Percentiles rank a stretch among this genome's conserved stretches.
Evolutionary conservation across 2,888 invertebrate genomes (phyloP).

Genomic region (Polyommatus icarus): DNA sequence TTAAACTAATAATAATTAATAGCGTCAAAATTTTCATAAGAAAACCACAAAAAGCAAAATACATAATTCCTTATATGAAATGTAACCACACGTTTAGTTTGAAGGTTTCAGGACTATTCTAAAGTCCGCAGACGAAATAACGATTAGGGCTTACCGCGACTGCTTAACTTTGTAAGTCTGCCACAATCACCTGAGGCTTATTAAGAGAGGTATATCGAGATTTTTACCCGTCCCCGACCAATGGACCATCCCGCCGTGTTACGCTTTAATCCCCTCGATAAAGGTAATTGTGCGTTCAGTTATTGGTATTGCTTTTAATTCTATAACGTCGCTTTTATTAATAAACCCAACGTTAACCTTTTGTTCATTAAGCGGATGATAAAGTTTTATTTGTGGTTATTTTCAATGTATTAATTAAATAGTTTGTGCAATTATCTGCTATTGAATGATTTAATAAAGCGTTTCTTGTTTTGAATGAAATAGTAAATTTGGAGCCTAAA

Average conservation of each 20-base stretch:
- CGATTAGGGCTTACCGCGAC: slow-evolving; percentile 72
- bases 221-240: slow-evolving; percentile 62
- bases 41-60: neutral
- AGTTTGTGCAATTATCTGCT: neutral
- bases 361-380: slow-evolving; percentile 29
- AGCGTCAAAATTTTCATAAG: neutral
- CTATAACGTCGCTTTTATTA: slow-evolving; percentile 52
- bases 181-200: slow-evolving; percentile 69
- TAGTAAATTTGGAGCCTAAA: neutral
- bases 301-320: slow-evolving; percentile 65
- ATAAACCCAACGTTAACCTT: slow-evolving; percentile 35
- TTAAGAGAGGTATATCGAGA: slow-evolving; percentile 52
- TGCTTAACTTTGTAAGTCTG: slow-evolving; percentile 77
- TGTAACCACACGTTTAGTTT: slow-evolving; percentile 40
- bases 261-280: slow-evolving; percentile 69
- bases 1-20: too few species aligned
- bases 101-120: slow-evolving; percentile 63
- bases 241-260: slow-evolving; percentile 45
- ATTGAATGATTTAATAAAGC: neutral
- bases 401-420: slow-evolving; percentile 34
- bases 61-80: neutral
- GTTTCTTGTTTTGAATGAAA: neutral
- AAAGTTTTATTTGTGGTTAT: slow-evolving; percentile 42
- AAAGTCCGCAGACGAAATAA: slow-evolving; percentile 79
- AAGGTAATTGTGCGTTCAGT: slow-evolving; percentile 67